Percentiles rank a stretch among this genome's conserved stretches.
These are phyloP conservation scores for Meloidogyne floridensis DNA, from an alignment of 1,140 invertebrate genomes.

Conservation along the genomic window DNA sequence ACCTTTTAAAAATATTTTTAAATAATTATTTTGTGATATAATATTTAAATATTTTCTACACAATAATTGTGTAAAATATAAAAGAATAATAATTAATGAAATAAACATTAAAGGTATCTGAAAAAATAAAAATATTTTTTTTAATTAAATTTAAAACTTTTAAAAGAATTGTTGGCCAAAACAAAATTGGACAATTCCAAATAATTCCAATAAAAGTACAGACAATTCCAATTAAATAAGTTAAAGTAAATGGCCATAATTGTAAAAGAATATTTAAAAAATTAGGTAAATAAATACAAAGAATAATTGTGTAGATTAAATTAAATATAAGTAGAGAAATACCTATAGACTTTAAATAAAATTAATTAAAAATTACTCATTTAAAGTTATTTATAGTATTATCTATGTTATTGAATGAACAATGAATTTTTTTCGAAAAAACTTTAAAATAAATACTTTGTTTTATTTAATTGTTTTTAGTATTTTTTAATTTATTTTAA, in stretches of 20 bases:
- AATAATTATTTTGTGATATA: too few relatives aligned
- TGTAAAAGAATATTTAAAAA: not conserved
- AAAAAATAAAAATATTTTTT: not conserved
- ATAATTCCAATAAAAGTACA: not conserved
- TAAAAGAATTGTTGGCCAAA: constrained; percentile 1
- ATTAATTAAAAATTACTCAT: too few relatives aligned
- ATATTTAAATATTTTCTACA: not conserved
- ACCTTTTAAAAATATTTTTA: too few relatives aligned
- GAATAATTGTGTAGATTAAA: not conserved
- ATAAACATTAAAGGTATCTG: not conserved
- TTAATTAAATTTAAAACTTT: not conserved
- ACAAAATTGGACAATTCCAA: not conserved
- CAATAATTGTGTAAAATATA: not conserved
- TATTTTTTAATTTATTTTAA: too few relatives aligned
- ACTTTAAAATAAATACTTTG: not conserved
- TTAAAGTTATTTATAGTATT: too few relatives aligned
- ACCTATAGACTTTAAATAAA: not conserved
- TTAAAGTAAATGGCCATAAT: not conserved
- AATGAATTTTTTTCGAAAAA: not conserved
- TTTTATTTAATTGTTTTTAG: not conserved
- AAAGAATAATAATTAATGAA: not conserved
- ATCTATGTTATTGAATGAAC: not conserved
- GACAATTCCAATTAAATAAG: not conserved
- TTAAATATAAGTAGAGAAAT: not conserved
- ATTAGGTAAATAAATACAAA: not conserved